Evolutionary conservation across 35 echinoderm and acorn worm species (phyloP).

Genomic region (Eucidaris tribuloides): DNA sequence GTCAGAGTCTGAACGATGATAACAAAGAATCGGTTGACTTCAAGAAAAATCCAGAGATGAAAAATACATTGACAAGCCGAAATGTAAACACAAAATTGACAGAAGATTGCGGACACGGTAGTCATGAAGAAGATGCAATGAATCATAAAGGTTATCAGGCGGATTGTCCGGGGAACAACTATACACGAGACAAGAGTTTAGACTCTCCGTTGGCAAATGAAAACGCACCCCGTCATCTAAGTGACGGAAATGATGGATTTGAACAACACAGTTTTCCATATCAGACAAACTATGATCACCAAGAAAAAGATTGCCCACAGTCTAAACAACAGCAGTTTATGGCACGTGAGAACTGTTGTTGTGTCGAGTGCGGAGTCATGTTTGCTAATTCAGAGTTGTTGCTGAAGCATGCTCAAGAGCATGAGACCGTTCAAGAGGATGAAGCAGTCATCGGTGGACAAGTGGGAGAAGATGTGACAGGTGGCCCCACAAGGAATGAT

Average conservation of each 20-base stretch:
- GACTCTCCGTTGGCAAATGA: not conserved
- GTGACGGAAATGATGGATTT: not conserved
- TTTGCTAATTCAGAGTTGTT: slow-evolving; percentile 11
- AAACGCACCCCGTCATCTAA: not conserved
- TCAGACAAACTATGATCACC: not conserved
- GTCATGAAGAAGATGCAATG: too few species aligned
- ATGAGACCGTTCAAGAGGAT: slow-evolving; percentile 19
- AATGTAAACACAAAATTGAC: too few species aligned
- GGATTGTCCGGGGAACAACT: not conserved
- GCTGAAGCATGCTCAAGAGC: slow-evolving; percentile 10
- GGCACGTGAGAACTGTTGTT: slow-evolving; percentile 2
- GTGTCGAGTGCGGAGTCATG: slow-evolving; percentile 6
- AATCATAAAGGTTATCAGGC: too few species aligned
- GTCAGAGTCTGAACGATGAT: too few species aligned
- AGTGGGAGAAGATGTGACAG: too few species aligned
- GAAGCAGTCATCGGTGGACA: too few species aligned
- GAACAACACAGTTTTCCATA: not conserved
- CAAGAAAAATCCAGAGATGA: too few species aligned
- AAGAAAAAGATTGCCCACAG: not conserved
- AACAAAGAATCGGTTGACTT: too few species aligned
- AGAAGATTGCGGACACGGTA: too few species aligned
- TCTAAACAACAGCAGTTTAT: not conserved
- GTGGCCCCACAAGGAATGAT: too few species aligned
- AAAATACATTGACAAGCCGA: too few species aligned
- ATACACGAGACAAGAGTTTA: not conserved